These are phyloP conservation scores for Ceyx melanurus DNA, from an alignment of 2,113 vertebrate species.

Conservation along the genomic window DNA sequence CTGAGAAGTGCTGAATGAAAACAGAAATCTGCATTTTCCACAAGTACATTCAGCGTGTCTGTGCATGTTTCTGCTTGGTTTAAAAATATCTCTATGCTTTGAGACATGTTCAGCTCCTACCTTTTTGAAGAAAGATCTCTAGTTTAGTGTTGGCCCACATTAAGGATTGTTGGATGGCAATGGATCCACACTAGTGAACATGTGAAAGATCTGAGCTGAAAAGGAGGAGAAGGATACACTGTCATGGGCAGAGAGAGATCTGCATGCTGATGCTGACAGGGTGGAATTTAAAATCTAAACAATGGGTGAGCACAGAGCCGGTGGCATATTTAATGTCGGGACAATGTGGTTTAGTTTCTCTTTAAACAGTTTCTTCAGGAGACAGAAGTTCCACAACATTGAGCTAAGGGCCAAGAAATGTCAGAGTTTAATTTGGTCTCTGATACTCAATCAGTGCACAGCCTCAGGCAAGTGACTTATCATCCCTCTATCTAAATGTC, in stretches of 20 bases:
- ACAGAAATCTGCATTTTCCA: not conserved
- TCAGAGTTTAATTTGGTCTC: slow-evolving; percentile 62
- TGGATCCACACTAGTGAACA: no score
- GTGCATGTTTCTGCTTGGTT: not conserved
- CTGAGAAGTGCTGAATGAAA: slow-evolving; percentile 13
- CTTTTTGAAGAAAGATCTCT: not conserved
- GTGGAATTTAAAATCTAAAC: not conserved
- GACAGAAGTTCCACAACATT: not conserved
- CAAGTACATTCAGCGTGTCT: not conserved
- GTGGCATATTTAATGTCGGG: not conserved
- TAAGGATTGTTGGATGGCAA: not conserved
- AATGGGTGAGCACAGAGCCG: not conserved
- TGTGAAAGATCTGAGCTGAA: not conserved
- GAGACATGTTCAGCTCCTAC: not conserved
- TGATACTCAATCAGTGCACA: slow-evolving; percentile 42
- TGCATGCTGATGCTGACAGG: not conserved
- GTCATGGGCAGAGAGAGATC: not conserved
- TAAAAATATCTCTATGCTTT: not conserved
- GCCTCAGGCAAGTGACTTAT: slow-evolving; percentile 56
- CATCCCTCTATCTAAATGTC: slow-evolving; percentile 39
- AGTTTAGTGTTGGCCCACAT: not conserved
- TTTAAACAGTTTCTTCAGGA: slow-evolving; percentile 3
- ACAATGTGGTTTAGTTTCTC: not conserved
- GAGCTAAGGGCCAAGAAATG: slow-evolving; percentile 51
- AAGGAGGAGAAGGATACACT: not conserved